Base-by-base conservation (phyloP, 2,888 invertebrate genomes). In the Agrilus biguttatus region DNA sequence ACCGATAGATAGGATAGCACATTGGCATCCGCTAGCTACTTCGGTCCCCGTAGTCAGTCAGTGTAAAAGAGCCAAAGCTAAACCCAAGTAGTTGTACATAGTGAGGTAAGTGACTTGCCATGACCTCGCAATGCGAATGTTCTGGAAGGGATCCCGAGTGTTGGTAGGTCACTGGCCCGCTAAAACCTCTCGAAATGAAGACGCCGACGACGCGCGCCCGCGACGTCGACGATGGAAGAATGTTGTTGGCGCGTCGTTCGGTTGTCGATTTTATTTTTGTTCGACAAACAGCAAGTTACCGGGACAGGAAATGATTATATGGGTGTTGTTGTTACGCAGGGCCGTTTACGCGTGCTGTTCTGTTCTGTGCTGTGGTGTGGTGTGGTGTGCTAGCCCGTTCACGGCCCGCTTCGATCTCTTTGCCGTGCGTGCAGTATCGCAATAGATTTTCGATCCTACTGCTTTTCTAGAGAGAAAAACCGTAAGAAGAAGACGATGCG, bases 31-130 rank as follows among this genome's bases (percentile, higher is more conserved):
- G 28, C 28, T 10, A 28, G 28, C 10, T 28, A 10, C 7, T 28
- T 28, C 28, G 28, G 28, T 10, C 28, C 28, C 10, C 10, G 8
- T 21, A 3, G 21, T 21, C 21, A 21, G 21, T 21, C 21, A 7
- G 21, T 37, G 17, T 19, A 21, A 13, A 37, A 28, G 36, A n/a
- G 33, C 28, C 8, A 28, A 28, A 28, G 28, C 28, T 28, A 28
- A 28, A 28, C 53, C 49, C 52, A 51, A 52, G 57, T 65, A 62
- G 64, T 61, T 66, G 64, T 63, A 62, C 61, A 28, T 28, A 28
- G 52, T 66, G 73, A 72, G 76, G 76, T 76, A 76, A 75, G 73
- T 76, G 77, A 77, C 77, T 77, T 65, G 60, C 55, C 59, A 61
- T 77, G 76, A 77, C 77, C 77, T 63, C 65, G 62, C 56, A 60